A percentile compares a stretch with the other conserved stretches of the same genome.
phyloP scores from a whole-genome alignment of 2,797 vertebrate genomes.

The Paedocypris micromegethes region DNA sequence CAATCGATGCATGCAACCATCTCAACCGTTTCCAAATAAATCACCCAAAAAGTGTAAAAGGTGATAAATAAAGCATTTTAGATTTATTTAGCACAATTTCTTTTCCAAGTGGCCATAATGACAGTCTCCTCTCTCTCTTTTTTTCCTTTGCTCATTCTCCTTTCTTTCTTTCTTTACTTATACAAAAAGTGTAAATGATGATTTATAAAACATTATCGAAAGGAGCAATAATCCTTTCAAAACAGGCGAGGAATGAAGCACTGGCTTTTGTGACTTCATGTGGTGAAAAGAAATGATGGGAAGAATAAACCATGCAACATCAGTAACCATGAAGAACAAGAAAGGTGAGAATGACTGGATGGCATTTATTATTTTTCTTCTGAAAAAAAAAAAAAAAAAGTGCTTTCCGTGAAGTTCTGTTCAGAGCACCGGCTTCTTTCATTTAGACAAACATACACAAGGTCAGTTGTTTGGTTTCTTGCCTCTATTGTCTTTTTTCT shows the following conservation, averaged over 20 bases:
- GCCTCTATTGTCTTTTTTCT: conserved; percentile 32
- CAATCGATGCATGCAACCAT: too few species aligned
- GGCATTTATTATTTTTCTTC: conserved; percentile 38
- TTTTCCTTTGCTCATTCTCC: too few species aligned
- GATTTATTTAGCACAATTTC: too few species aligned
- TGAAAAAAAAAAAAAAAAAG: conserved; percentile 25
- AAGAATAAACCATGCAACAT: not conserved
- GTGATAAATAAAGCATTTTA: too few species aligned
- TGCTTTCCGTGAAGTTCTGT: conserved; percentile 12
- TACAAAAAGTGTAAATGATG: too few species aligned
- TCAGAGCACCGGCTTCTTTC: conserved; percentile 10
- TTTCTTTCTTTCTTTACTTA: too few species aligned
- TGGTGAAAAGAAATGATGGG: conserved; percentile 1
- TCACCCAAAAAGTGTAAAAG: too few species aligned
- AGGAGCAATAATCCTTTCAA: conserved; percentile 42
- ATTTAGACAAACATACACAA: conserved; percentile 28
- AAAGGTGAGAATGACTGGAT: conserved; percentile 9
- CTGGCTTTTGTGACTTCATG: not conserved
- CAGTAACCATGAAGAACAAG: conserved; percentile 8
- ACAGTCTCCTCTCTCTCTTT: too few species aligned
- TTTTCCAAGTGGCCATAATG: too few species aligned
- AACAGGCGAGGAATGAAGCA: conserved; percentile 26
- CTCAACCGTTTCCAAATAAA: too few species aligned
- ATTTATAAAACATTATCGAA: conserved; percentile 22
- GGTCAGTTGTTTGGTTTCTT: conserved; percentile 20